Evolutionary conservation across 2,888 invertebrate species (phyloP).

Genomic region (Andrena praecox): DNA sequence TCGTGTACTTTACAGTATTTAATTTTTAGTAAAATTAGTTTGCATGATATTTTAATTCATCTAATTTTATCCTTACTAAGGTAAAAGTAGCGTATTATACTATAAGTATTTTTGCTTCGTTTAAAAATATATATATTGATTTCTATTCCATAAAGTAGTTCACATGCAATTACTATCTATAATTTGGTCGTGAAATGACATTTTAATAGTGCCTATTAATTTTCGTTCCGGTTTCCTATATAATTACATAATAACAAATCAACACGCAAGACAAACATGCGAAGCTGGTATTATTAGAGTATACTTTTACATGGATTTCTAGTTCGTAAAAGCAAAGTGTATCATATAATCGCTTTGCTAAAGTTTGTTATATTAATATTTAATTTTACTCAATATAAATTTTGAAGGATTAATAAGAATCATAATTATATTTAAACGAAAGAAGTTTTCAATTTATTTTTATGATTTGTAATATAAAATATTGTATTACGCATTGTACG

Average conservation of each 20-base stretch:
- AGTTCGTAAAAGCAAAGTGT: not conserved
- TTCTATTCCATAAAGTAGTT: not conserved
- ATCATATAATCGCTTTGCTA: not conserved
- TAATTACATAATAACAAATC: slow-evolving; percentile 18
- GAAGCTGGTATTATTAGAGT: slow-evolving; percentile 1
- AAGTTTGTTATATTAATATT: not conserved
- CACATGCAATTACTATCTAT: slow-evolving; percentile 4
- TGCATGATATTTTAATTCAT: not conserved
- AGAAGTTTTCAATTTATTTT: not conserved
- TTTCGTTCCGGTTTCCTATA: slow-evolving; percentile 1
- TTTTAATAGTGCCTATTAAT: not conserved
- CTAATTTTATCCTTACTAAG: not conserved
- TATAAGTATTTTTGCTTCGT: not conserved
- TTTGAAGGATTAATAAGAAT: not conserved
- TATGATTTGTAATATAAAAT: not conserved
- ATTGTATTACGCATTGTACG: not conserved
- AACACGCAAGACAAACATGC: slow-evolving; percentile 17
- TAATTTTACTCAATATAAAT: not conserved
- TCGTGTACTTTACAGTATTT: not conserved
- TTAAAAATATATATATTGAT: not conserved
- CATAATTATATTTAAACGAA: too few species aligned
- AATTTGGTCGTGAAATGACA: not conserved
- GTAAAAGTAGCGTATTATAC: not conserved
- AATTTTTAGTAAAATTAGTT: not conserved
- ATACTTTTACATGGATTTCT: not conserved